These are phyloP conservation scores for Trissolcus japonicus DNA, from an alignment of 2,888 invertebrate genomes.

Conservation along the genomic window DNA sequence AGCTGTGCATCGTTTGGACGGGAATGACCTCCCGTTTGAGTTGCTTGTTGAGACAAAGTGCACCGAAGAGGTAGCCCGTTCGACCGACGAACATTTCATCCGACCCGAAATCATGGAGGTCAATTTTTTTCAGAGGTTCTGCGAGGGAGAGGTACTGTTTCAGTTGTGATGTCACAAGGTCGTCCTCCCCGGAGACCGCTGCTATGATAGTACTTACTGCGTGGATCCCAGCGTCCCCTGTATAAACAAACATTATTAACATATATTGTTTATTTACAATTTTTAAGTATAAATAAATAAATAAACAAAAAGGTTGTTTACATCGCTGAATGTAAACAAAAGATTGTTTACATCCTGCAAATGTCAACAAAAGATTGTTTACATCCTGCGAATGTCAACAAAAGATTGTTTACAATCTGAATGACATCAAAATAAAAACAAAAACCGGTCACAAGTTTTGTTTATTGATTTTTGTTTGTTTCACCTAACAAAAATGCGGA, in stretches of 20 bases:
- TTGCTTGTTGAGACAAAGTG: conserved; percentile 83
- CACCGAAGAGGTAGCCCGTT: conserved; percentile 88
- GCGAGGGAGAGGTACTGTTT: conserved; percentile 76
- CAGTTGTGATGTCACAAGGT: conserved; percentile 67
- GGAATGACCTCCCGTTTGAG: conserved; percentile 78
- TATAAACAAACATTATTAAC: not conserved
- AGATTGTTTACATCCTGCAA: too few species aligned
- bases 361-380: too few species aligned
- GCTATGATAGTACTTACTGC: conserved; percentile 83
- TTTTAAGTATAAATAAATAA: too few species aligned
- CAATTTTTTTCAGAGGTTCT: conserved; percentile 60
- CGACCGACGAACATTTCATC: conserved; percentile 92
- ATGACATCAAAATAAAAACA: too few species aligned
- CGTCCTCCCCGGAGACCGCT: conserved; percentile 77
- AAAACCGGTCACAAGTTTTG: too few species aligned
- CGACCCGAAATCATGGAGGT: conserved; percentile 82
- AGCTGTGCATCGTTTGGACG: conserved; percentile 78
- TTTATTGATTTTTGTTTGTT: too few species aligned
- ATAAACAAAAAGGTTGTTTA: too few species aligned
- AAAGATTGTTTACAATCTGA: too few species aligned
- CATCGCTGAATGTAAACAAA: too few species aligned
- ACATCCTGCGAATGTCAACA: too few species aligned
- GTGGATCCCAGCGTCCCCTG: conserved; percentile 86
- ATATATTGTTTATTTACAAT: too few species aligned
- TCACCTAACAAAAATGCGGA: conserved; percentile 57